These are phyloP conservation scores for Montipora efflorescens DNA, from an alignment of 64 coral and sea anemone genomes.

Conservation along the genomic window DNA sequence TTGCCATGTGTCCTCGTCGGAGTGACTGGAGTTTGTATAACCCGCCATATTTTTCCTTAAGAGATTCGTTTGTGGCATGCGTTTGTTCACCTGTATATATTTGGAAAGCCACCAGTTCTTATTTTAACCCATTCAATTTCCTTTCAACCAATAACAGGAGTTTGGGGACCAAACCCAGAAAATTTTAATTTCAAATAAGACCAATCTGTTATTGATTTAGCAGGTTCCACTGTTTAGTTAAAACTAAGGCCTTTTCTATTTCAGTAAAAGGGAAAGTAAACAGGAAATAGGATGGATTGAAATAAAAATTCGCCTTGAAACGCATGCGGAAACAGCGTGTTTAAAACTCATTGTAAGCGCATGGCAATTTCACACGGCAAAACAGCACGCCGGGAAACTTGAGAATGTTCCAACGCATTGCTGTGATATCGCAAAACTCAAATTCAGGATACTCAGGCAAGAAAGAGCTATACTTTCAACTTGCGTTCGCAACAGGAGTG, in stretches of 20 bases:
- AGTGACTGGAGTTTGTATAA: constrained; percentile 15
- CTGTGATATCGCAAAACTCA: too few relatives aligned
- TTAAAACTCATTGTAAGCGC: not conserved
- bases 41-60: constrained; percentile 56
- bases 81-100: constrained; percentile 22
- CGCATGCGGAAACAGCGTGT: not conserved
- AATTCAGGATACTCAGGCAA: too few relatives aligned
- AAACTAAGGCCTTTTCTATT: not conserved
- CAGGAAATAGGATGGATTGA: too few relatives aligned
- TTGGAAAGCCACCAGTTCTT: constrained; percentile 25
- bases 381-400: not conserved
- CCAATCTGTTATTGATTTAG: not conserved
- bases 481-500: too few relatives aligned
- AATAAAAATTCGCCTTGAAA: not conserved
- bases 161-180: not conserved
- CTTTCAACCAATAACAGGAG: constrained; percentile 7
- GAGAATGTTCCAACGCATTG: too few relatives aligned
- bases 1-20: constrained; percentile 53
- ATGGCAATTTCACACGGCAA: not conserved
- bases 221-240: not conserved
- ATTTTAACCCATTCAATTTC: not conserved
- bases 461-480: too few relatives aligned
- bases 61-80: not conserved
- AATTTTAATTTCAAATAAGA: not conserved
- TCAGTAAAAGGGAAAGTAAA: not conserved